A percentile compares a stretch with the other conserved stretches of the same genome.
Conservation (phyloP, 1,140 invertebrate species). For the Babylonia areolata region DNA sequence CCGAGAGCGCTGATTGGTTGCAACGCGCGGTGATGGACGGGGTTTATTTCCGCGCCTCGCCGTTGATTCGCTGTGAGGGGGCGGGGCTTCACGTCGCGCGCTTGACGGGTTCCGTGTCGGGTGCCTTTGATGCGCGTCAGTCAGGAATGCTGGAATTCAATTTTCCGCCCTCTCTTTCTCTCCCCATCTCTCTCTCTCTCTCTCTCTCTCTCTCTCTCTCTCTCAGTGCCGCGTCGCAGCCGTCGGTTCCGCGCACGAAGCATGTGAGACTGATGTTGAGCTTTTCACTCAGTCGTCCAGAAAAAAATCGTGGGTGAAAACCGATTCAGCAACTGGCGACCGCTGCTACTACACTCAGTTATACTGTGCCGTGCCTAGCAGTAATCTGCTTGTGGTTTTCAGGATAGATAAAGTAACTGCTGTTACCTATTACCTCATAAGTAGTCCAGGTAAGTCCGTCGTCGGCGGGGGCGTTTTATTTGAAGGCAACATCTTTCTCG, state of each 20-base stretch:
- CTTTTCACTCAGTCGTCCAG: no score
- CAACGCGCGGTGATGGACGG: neutral
- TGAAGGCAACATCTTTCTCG: no score
- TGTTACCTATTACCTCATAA: no score
- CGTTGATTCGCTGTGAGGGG: conserved; percentile 18
- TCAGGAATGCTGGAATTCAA: conserved; percentile 8
- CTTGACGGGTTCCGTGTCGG: conserved; percentile 21
- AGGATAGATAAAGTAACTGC: no score
- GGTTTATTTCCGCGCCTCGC: conserved; percentile 15
- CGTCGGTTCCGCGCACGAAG: neutral
- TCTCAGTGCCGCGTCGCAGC: conserved; percentile 21
- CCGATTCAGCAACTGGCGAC: no score
- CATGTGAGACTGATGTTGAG: neutral
- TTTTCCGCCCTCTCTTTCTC: neutral
- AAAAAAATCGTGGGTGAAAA: no score
- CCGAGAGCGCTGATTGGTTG: conserved; percentile 3
- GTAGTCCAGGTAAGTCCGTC: no score
- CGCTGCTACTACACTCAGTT: no score
- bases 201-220: neutral
- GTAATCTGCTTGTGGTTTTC: no score
- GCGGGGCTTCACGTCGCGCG: conserved; percentile 22
- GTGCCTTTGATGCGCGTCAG: conserved; percentile 18
- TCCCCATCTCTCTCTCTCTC: neutral
- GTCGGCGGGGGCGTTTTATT: no score
- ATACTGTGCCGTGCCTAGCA: no score